phyloP scores from a whole-genome alignment of 2,797 vertebrate species.

The Rhodeus uyekii region DNA sequence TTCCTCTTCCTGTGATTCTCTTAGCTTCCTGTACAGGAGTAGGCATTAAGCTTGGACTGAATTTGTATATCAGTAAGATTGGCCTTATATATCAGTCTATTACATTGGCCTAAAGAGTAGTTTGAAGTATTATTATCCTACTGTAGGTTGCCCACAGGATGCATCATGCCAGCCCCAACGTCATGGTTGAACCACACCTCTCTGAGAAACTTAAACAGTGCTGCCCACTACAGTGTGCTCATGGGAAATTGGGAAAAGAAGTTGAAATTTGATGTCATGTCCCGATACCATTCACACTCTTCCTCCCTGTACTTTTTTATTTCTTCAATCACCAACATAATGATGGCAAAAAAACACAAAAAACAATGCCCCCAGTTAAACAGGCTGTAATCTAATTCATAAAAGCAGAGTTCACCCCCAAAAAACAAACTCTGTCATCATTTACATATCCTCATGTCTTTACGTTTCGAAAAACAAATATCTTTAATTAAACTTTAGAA shows the following conservation, averaged over 20 bases:
- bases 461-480: neutral
- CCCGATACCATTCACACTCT: neutral
- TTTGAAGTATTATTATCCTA: neutral
- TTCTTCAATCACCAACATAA: neutral
- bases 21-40: constrained; percentile 51
- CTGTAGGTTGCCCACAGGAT: neutral
- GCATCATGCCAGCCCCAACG: neutral
- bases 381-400: neutral
- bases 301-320: neutral
- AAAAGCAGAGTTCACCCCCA: neutral
- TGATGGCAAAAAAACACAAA: neutral
- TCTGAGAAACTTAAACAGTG: neutral
- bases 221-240: neutral
- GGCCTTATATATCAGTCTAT: neutral
- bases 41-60: constrained; percentile 12
- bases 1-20: constrained; percentile 62
- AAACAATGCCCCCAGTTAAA: neutral
- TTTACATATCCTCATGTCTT: neutral
- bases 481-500: neutral
- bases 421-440: neutral
- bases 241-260: neutral
- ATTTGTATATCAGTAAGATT: neutral
- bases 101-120: neutral
- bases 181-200: neutral
- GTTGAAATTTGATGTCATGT: neutral